Conservation (phyloP, 2,797 vertebrate genomes). For the Odontamblyopus rebecca region DNA sequence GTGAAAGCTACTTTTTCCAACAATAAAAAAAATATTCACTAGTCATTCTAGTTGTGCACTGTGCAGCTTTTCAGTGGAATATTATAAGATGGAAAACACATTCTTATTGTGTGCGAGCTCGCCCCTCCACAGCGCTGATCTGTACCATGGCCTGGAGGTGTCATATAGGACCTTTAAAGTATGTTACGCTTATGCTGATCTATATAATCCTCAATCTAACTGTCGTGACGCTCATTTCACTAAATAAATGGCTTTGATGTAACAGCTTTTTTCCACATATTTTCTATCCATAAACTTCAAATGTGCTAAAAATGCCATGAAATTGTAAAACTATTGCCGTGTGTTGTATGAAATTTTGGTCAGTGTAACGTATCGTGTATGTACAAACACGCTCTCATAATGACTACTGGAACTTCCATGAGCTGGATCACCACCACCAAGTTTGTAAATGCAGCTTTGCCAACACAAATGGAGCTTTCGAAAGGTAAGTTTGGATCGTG, state of each 20-base stretch:
- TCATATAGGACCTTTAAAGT: not conserved
- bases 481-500: not conserved
- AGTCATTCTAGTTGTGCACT: too few species aligned
- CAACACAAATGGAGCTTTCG: not conserved
- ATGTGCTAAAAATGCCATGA: not conserved
- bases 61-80: too few species aligned
- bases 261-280: too few species aligned
- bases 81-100: too few species aligned
- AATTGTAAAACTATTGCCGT: not conserved
- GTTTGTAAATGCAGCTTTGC: not conserved
- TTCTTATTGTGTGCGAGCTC: too few species aligned
- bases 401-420: not conserved
- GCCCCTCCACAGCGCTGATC: too few species aligned
- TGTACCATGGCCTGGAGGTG: too few species aligned
- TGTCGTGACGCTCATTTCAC: constrained; percentile 42
- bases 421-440: not conserved
- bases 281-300: not conserved
- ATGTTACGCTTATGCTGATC: constrained; percentile 21
- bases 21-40: too few species aligned
- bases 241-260: constrained; percentile 35
- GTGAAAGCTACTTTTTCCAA: too few species aligned
- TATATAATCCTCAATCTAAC: constrained; percentile 23
- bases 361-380: not conserved
- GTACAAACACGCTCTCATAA: not conserved
- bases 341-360: not conserved